A percentile compares a stretch with the other conserved stretches of the same genome.
Evolutionary conservation across 2,113 vertebrate genomes (phyloP).

Genomic region (Cryptotis parvus): DNA sequence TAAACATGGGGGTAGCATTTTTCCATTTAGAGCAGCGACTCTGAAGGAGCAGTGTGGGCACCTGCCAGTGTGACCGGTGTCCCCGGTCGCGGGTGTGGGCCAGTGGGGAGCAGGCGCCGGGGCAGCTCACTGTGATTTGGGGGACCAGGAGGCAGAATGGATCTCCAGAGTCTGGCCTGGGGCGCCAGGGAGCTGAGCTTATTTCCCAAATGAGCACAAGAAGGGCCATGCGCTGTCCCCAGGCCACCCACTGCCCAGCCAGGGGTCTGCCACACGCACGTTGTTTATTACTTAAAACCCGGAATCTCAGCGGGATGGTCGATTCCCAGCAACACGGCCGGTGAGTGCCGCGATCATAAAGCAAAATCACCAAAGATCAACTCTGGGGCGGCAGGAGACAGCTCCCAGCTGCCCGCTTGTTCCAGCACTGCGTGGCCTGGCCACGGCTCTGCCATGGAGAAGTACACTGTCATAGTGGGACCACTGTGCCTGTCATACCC

Average conservation of each 20-base stretch:
- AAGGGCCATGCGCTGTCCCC: constrained; percentile 83
- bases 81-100: not conserved
- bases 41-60: constrained; percentile 63
- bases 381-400: constrained; percentile 79
- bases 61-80: not conserved
- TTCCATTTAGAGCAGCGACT: constrained; percentile 82
- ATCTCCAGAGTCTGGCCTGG: constrained; percentile 69
- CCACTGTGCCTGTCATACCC: too few species aligned
- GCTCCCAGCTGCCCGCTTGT: constrained; percentile 70
- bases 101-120: too few species aligned
- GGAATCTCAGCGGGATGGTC: constrained; percentile 86
- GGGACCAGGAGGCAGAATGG: constrained; percentile 11
- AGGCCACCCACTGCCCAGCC: constrained; percentile 72
- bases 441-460: not conserved
- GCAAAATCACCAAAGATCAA: constrained; percentile 86
- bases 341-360: constrained; percentile 88
- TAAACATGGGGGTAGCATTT: constrained; percentile 81
- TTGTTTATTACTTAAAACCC: constrained; percentile 87
- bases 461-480: too few species aligned
- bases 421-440: constrained; percentile 74
- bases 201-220: constrained; percentile 79
- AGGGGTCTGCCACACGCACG: constrained; percentile 83
- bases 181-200: constrained; percentile 79
- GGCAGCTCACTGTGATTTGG: too few species aligned
- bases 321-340: constrained; percentile 86